phyloP scores from a whole-genome alignment of 2,888 invertebrate species.

The Danaus chrysippus region DNA sequence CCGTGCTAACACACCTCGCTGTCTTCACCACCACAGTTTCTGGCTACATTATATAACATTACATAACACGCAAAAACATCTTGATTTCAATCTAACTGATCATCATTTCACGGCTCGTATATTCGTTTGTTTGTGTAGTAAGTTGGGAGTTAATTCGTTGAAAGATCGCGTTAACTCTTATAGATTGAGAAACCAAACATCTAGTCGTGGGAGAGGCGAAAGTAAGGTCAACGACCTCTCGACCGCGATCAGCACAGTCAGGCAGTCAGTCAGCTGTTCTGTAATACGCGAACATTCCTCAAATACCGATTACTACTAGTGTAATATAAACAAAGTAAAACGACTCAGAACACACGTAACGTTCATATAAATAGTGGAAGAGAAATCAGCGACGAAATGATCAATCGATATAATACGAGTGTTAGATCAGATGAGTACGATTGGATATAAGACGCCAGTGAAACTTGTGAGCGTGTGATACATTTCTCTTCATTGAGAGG shows the following conservation, averaged over 20 bases:
- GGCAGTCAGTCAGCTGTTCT: slow-evolving; percentile 69
- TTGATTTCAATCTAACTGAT: too few relatives aligned
- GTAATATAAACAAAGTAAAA: too few relatives aligned
- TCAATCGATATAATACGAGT: slow-evolving; percentile 12
- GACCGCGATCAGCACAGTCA: slow-evolving; percentile 51
- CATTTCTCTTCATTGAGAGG: slow-evolving; percentile 42
- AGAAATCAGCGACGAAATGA: not conserved
- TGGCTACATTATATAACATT: slow-evolving; percentile 61
- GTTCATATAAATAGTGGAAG: not conserved
- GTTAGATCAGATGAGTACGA: slow-evolving; percentile 40
- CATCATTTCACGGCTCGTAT: too few relatives aligned
- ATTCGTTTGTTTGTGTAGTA: too few relatives aligned
- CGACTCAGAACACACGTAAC: too few relatives aligned
- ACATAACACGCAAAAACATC: not conserved
- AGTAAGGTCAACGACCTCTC: slow-evolving; percentile 71
- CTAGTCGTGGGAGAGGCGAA: slow-evolving; percentile 73
- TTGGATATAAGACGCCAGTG: slow-evolving; percentile 44
- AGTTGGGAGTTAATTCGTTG: too few relatives aligned
- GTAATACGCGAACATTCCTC: slow-evolving; percentile 35
- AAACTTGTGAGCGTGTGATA: slow-evolving; percentile 45
- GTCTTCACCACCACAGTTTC: slow-evolving; percentile 80
- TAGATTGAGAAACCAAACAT: slow-evolving; percentile 58
- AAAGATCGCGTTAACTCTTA: not conserved
- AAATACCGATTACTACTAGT: not conserved
- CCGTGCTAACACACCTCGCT: slow-evolving; percentile 69